Conservation (phyloP, 1,140 invertebrate genomes). For the Lepidotrigona ventralis region DNA sequence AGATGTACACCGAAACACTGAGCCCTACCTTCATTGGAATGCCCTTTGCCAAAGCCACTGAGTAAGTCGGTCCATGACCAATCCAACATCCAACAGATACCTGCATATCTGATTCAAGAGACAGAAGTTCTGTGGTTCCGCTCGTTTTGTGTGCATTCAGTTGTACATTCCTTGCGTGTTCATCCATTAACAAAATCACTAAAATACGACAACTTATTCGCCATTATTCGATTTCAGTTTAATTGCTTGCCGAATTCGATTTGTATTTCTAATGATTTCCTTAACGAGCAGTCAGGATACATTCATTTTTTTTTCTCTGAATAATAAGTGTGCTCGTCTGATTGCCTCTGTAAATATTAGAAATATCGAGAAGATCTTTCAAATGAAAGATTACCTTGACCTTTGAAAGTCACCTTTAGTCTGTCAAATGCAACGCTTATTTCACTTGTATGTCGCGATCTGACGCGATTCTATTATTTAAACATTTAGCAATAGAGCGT, state of each 20-base stretch:
- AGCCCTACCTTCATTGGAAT: slow-evolving; percentile 98
- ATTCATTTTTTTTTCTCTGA: too few relatives aligned
- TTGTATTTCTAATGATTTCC: not conserved
- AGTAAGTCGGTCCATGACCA: slow-evolving; percentile 90
- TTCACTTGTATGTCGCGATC: too few relatives aligned
- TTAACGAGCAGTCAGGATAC: not conserved
- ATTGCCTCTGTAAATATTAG: too few relatives aligned
- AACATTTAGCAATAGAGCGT: too few relatives aligned
- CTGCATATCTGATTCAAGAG: slow-evolving; percentile 63
- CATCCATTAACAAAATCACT: not conserved
- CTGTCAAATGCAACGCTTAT: too few relatives aligned
- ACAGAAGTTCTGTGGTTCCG: slow-evolving; percentile 35
- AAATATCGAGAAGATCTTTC: too few relatives aligned
- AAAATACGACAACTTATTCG: too few relatives aligned
- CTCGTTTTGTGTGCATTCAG: not conserved
- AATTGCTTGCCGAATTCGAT: not conserved
- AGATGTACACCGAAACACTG: slow-evolving; percentile 99
- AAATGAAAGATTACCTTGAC: too few relatives aligned
- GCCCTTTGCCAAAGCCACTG: slow-evolving; percentile 97
- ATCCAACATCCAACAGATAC: slow-evolving; percentile 62
- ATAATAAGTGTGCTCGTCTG: too few relatives aligned
- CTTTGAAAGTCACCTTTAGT: too few relatives aligned
- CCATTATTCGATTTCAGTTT: not conserved
- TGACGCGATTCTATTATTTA: too few relatives aligned
- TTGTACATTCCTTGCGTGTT: not conserved